Conservation (phyloP, 2,888 invertebrate species). For the Yponomeuta malinellus region DNA sequence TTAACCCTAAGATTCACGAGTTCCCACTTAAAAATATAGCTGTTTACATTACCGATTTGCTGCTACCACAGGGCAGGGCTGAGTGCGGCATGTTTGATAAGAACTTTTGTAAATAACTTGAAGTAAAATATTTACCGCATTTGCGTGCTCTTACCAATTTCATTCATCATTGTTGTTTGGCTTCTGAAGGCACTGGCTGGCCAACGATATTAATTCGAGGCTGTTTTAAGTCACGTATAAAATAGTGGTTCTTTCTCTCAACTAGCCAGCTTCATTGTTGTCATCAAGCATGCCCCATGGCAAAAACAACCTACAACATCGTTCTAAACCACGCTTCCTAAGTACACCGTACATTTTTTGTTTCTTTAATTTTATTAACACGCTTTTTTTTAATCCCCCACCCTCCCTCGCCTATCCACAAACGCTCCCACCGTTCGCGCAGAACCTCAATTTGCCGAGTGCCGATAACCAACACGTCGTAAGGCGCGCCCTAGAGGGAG, state of each 20-base stretch:
- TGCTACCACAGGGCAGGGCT: slow-evolving; percentile 27
- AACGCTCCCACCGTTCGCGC: slow-evolving; percentile 52
- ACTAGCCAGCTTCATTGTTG: slow-evolving; percentile 20
- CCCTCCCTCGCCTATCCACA: slow-evolving; percentile 46
- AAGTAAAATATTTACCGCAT: slow-evolving; percentile 11
- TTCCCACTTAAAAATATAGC: not conserved
- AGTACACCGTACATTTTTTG: slow-evolving; percentile 47
- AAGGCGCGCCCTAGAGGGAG: slow-evolving; percentile 40
- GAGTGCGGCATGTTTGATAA: slow-evolving; percentile 63
- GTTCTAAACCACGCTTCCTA: slow-evolving; percentile 44
- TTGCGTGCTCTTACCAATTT: not conserved
- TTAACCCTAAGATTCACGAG: slow-evolving; percentile 33
- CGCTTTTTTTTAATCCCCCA: slow-evolving; percentile 73
- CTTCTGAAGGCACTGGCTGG: not conserved
- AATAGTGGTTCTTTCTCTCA: not conserved
- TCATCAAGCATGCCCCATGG: slow-evolving; percentile 49
- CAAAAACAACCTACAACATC: not conserved
- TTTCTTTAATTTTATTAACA: slow-evolving; percentile 71
- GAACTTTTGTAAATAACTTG: slow-evolving; percentile 37
- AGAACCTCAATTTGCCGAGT: slow-evolving; percentile 70
- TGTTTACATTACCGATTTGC: slow-evolving; percentile 25
- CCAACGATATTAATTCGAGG: no score
- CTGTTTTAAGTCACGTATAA: no score
- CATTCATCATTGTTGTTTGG: not conserved
- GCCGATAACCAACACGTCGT: slow-evolving; percentile 43